Evolutionary conservation across 1,140 invertebrate genomes (phyloP).

Genomic region (Trachymyrmex cornetzi): DNA sequence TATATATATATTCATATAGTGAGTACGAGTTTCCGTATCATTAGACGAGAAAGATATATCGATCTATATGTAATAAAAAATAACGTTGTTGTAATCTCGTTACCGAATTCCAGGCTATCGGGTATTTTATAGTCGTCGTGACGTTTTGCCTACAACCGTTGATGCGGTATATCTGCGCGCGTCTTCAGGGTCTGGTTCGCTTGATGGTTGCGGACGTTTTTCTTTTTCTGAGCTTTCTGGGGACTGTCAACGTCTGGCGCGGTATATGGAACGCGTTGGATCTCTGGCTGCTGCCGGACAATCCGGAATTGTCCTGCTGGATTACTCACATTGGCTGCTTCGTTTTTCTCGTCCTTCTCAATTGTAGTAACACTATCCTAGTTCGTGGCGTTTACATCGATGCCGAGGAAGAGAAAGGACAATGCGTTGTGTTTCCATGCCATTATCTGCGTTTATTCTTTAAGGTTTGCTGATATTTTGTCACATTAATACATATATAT

Average conservation of each 20-base stretch:
- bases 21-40: too few species aligned
- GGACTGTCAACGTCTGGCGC: constrained; percentile 95
- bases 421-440: constrained; percentile 93
- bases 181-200: constrained; percentile 89
- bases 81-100: too few species aligned
- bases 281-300: constrained; percentile 92
- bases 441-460: constrained; percentile 93
- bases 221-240: constrained; percentile 92
- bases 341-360: constrained; percentile 92
- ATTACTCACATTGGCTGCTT: constrained; percentile 91
- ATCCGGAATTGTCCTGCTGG: constrained; percentile 92
- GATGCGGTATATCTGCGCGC: constrained; percentile 90
- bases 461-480: constrained; percentile 85
- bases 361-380: constrained; percentile 93
- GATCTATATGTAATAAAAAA: too few species aligned
- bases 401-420: constrained; percentile 92
- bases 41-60: too few species aligned
- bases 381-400: constrained; percentile 95
- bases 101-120: constrained; percentile 89
- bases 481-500: too few species aligned
- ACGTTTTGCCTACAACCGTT: constrained; percentile 92
- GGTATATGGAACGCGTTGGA: constrained; percentile 94
- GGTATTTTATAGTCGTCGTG: constrained; percentile 90
- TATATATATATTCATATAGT: too few species aligned
- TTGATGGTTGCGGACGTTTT: constrained; percentile 92